These are phyloP conservation scores for Tokudaia tokunoshimensis DNA, from an alignment of 2,797 vertebrate species.

Conservation along the genomic window DNA sequence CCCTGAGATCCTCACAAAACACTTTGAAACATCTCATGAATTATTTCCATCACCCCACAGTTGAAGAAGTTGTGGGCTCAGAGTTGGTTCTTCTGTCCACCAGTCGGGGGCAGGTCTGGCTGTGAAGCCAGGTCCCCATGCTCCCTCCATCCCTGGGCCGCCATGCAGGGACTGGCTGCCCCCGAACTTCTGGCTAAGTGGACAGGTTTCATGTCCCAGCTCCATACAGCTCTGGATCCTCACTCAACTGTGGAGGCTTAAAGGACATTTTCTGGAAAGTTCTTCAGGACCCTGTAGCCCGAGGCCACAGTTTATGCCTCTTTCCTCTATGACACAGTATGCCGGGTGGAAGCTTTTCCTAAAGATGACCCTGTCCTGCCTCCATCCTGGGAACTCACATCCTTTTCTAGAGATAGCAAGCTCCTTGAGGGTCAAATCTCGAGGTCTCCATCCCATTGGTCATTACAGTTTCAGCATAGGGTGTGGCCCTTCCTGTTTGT, in stretches of 20 bases:
- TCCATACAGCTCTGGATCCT: background rate
- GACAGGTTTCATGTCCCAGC: background rate
- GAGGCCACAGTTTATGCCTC: background rate
- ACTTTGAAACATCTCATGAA: background rate
- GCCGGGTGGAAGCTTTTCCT: background rate
- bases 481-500: background rate
- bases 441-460: background rate
- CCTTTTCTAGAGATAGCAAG: background rate
- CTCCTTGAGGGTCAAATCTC: background rate
- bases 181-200: background rate
- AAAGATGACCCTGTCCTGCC: rapidly evolving
- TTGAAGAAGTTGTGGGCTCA: background rate
- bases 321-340: rapidly evolving
- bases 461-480: background rate
- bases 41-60: background rate
- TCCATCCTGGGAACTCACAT: rapidly evolving
- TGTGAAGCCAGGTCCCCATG: background rate
- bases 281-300: background rate
- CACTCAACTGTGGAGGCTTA: background rate
- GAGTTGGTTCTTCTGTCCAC: background rate
- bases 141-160: rapidly evolving
- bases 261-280: background rate
- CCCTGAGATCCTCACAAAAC: background rate
- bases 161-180: rapidly evolving
- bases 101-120: background rate